Evolutionary conservation across 2,113 vertebrate genomes (phyloP).

Genomic region (Paradoxurus hermaphroditus): DNA sequence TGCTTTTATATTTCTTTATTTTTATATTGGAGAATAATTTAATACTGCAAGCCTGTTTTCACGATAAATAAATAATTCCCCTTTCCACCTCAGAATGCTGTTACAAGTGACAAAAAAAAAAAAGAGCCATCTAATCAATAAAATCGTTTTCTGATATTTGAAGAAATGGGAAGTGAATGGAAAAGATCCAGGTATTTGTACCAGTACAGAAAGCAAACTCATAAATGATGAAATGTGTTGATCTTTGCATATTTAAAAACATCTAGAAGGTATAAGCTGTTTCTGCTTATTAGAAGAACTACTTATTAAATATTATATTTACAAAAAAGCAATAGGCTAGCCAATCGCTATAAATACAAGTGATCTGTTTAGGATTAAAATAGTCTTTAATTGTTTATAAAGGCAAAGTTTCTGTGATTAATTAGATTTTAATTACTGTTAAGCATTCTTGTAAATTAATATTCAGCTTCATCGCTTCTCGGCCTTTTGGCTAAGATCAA

Average conservation of each 20-base stretch:
- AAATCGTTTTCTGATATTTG: background rate
- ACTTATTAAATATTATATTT: constrained; percentile 58
- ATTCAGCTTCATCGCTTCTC: constrained; percentile 41
- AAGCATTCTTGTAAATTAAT: constrained; percentile 52
- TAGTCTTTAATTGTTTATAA: constrained; percentile 16
- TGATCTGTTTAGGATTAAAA: constrained; percentile 44
- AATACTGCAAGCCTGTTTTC: background rate
- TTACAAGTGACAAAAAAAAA: background rate
- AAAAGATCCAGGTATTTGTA: background rate
- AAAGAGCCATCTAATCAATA: background rate
- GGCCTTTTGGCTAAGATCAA: too few species aligned
- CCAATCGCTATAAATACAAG: constrained; percentile 40
- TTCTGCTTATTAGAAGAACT: constrained; percentile 46
- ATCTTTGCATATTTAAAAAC: background rate
- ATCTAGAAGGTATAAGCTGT: constrained; percentile 52
- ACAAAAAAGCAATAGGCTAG: constrained; percentile 38
- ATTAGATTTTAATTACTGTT: constrained; percentile 49
- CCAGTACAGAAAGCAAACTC: background rate
- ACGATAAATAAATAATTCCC: background rate
- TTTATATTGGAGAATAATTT: background rate
- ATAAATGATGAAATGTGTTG: constrained; percentile 26
- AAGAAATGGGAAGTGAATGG: background rate
- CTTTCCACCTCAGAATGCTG: background rate
- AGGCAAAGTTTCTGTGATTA: background rate
- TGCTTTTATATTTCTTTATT: background rate